Base-by-base conservation (phyloP, 1,140 invertebrate species). In the Drosophila rhopaloa region DNA sequence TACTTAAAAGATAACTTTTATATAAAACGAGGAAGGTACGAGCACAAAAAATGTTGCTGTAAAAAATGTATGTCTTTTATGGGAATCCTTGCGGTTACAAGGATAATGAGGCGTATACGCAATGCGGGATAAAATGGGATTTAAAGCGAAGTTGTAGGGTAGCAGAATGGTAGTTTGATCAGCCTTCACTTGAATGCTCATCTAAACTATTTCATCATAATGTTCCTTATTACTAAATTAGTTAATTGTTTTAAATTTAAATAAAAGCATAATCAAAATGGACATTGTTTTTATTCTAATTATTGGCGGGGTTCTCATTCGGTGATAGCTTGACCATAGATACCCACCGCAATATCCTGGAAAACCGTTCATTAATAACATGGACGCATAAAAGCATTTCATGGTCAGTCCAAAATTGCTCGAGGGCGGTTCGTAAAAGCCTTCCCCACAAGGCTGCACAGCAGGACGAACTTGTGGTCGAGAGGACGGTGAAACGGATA, bases 31-130 rank as follows among this genome's bases (percentile, higher is more conserved):
- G 46, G 14, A 38, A 46, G 29, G 16, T 35, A 29, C n/a, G 29
- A 38, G 13, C 37, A 40, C 40, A 54, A 54, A 44, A 44, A 76
- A 68, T 70, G 40, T 37, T 37, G 40, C 53, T 51, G 55, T 57
- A 44, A 56, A 75, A 56, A 60, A 41, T 48, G 50, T 67, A 53
- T 38, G 72, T 43, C 56, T 48, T 51, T 58, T 67, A 47, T 76
- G 67, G 19, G 43, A 14, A 76, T 66, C 38, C 55, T 68, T 61
- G 73, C 43, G 73, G 72, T 76, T 58, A 38, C 35, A 11, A 35
- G 72, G 46, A 70, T 77, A 77, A 77, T 62, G 74, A 61, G 63
- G 75, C 75, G 75, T 77, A 62, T 70, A 68, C 75, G 57, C 38
- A 53, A 62, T 70, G 57, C 37, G 48, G 55, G 19, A 16, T 41